Evolutionary conservation across 2,113 vertebrate species (phyloP).

Genomic region (Zosterops lateralis): DNA sequence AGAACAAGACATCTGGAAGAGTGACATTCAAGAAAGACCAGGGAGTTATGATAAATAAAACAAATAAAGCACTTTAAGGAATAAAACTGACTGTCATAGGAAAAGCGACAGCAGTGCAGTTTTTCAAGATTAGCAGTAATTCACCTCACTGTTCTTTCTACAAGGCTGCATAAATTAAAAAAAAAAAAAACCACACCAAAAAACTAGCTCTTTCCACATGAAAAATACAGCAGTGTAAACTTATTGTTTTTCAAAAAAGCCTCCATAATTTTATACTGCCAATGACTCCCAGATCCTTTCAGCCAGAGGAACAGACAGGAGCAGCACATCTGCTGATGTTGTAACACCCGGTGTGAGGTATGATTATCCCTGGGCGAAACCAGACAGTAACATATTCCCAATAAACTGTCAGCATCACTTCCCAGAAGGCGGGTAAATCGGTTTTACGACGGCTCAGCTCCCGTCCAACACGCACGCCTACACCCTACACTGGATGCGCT

Average conservation of each 20-base stretch:
- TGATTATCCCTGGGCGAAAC: not conserved
- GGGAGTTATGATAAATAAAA: not conserved
- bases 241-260: not conserved
- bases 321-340: not conserved
- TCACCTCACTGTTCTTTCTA: not conserved
- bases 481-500: not conserved
- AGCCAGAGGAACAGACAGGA: not conserved
- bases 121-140: not conserved
- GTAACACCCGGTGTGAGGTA: accelerated
- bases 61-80: not conserved
- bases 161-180: not conserved
- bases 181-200: too few relatives aligned
- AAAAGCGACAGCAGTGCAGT: not conserved
- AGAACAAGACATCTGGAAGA: not conserved
- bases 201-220: not conserved
- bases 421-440: not conserved
- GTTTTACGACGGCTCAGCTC: not conserved
- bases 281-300: not conserved
- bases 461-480: not conserved
- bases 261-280: not conserved
- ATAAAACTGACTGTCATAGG: not conserved
- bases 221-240: not conserved
- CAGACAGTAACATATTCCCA: not conserved
- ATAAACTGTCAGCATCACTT: not conserved
- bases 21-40: not conserved